Conservation (phyloP, 2,113 vertebrate genomes). For the Pagrus major region DNA sequence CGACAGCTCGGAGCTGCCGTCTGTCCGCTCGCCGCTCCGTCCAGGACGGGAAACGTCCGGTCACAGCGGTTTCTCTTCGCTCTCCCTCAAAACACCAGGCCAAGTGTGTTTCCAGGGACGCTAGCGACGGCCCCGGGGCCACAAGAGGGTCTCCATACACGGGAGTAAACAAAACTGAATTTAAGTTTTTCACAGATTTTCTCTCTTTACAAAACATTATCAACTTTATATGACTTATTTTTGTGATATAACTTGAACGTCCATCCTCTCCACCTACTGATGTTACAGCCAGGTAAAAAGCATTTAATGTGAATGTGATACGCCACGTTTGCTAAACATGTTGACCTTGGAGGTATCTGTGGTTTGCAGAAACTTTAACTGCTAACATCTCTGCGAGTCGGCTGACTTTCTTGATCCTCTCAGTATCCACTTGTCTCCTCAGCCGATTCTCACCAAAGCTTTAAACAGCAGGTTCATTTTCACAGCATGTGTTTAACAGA, state of each 20-base stretch:
- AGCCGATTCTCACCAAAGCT: neutral
- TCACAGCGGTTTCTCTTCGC: constrained; percentile 3
- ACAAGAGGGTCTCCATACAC: neutral
- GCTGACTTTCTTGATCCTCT: too few species aligned
- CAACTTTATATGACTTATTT: neutral
- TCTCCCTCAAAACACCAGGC: neutral
- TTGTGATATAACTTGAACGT: too few species aligned
- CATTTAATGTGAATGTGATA: too few species aligned
- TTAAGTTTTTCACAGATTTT: neutral
- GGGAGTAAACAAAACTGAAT: neutral
- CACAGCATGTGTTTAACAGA: neutral
- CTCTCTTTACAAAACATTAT: neutral
- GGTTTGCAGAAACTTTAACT: too few species aligned
- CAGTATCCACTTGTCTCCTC: too few species aligned
- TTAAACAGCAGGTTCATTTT: neutral
- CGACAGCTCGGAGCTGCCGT: constrained; percentile 48
- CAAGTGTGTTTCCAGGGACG: neutral
- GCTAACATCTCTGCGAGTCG: too few species aligned
- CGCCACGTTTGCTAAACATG: too few species aligned
- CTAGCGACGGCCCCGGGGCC: neutral
- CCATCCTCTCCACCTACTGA: too few species aligned
- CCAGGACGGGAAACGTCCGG: constrained; percentile 1
- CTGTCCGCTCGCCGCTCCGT: constrained; percentile 46
- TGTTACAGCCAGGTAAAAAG: too few species aligned
- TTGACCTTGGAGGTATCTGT: too few species aligned